Conservation (phyloP, 2,888 invertebrate species). For the Prosopocoilus inquinatus region DNA sequence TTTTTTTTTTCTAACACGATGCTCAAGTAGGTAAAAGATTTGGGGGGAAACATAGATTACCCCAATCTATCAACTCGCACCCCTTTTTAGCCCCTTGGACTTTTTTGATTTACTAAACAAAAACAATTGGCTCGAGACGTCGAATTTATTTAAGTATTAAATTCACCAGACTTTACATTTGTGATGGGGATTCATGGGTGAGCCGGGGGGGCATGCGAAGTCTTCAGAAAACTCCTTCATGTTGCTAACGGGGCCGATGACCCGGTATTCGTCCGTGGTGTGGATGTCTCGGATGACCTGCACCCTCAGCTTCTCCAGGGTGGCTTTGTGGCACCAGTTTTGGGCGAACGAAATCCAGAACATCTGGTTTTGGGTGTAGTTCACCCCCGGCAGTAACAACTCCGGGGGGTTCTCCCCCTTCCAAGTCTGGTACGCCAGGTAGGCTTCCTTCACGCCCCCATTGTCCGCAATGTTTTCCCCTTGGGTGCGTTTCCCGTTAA, state of each 20-base stretch:
- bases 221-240: constrained; percentile 61
- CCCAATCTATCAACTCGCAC: too few species aligned
- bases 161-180: constrained; percentile 64
- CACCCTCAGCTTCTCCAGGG: constrained; percentile 44
- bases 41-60: too few species aligned
- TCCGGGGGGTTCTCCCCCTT: constrained; percentile 42
- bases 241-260: constrained; percentile 60
- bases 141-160: too few species aligned
- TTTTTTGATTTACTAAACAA: too few species aligned
- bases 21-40: too few species aligned
- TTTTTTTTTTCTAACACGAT: too few species aligned
- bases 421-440: constrained; percentile 46
- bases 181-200: constrained; percentile 61
- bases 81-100: too few species aligned
- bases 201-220: constrained; percentile 58
- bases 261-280: constrained; percentile 56
- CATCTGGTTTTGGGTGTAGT: constrained; percentile 50
- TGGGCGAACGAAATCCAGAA: constrained; percentile 62
- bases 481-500: constrained; percentile 89
- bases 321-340: constrained; percentile 58
- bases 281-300: constrained; percentile 48
- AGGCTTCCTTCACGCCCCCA: constrained; percentile 90
- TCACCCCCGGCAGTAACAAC: constrained; percentile 41
- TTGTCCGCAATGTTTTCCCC: constrained; percentile 96
- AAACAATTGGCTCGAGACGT: too few species aligned